Evolutionary conservation across 2,113 vertebrate genomes (phyloP).

Genomic region (Mesocricetus auratus): DNA sequence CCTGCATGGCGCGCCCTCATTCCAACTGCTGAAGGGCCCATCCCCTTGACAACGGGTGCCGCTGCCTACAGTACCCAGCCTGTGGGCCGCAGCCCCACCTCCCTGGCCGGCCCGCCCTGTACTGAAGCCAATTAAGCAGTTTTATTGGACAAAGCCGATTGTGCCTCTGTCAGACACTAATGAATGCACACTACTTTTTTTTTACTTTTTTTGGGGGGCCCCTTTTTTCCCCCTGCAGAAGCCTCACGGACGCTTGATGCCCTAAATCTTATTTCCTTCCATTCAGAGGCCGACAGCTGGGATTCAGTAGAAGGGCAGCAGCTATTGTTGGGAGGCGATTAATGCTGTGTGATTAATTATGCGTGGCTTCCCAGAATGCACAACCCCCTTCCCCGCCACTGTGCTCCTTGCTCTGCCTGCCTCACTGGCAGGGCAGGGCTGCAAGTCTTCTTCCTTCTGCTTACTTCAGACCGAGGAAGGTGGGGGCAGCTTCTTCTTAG

Average conservation of each 20-base stretch:
- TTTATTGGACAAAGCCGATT: slow-evolving; percentile 88
- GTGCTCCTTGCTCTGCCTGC: slow-evolving; percentile 78
- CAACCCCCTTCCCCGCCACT: slow-evolving; percentile 69
- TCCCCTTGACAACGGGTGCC: slow-evolving; percentile 89
- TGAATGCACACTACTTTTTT: slow-evolving; percentile 92
- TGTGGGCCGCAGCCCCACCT: slow-evolving; percentile 80
- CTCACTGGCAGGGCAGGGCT: slow-evolving; percentile 70
- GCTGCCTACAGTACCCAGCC: slow-evolving; percentile 71
- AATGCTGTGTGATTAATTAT: slow-evolving; percentile 99
- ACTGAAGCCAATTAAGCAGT: slow-evolving; percentile 88
- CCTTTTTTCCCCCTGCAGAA: slow-evolving; percentile 84
- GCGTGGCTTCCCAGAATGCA: slow-evolving; percentile 97
- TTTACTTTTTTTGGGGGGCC: slow-evolving; percentile 81
- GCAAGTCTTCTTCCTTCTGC: slow-evolving; percentile 78
- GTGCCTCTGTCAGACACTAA: slow-evolving; percentile 89
- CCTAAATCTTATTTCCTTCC: slow-evolving; percentile 98
- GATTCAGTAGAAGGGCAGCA: slow-evolving; percentile 94
- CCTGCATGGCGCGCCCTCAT: slow-evolving; percentile 84
- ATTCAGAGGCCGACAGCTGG: slow-evolving; percentile 98
- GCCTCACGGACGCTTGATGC: slow-evolving; percentile 91
- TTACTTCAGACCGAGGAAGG: slow-evolving; percentile 85
- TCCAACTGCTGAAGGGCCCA: slow-evolving; percentile 88
- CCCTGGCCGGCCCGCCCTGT: slow-evolving; percentile 76
- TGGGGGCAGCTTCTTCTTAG: slow-evolving; percentile 79
- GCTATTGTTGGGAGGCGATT: slow-evolving; percentile 97